Percentiles rank a stretch among this genome's conserved stretches.
Conservation (phyloP, 2,797 vertebrate species). For the Distichodus sexfasciatus region DNA sequence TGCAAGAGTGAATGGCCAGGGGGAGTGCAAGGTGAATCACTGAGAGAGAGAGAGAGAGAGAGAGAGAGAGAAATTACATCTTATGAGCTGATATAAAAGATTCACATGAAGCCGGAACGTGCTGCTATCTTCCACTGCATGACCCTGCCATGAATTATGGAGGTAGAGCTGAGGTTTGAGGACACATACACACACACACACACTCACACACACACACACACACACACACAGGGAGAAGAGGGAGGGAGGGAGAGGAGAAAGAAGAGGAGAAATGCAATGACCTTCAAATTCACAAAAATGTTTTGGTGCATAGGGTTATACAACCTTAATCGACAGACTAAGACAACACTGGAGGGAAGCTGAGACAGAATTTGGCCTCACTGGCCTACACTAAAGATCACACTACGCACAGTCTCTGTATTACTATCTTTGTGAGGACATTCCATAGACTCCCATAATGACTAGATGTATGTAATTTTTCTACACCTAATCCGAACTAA, state of each 20-base stretch:
- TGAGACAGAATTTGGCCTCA: too few species aligned
- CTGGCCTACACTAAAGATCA: too few species aligned
- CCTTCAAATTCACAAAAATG: too few species aligned
- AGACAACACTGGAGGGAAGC: too few species aligned
- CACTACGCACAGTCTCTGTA: too few species aligned
- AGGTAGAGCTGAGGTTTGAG: constrained; percentile 27
- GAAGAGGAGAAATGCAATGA: neutral
- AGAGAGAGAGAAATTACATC: neutral
- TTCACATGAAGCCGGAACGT: constrained; percentile 19
- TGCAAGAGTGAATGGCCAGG: neutral
- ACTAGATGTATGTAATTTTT: too few species aligned
- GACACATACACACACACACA: neutral
- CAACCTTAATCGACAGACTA: too few species aligned
- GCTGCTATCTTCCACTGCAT: constrained; percentile 13
- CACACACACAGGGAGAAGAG: neutral
- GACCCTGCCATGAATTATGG: constrained; percentile 30
- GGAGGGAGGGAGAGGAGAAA: neutral
- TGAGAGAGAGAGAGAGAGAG: neutral
- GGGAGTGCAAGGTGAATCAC: neutral
- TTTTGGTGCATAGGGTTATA: too few species aligned
- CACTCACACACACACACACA: neutral
- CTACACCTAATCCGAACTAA: too few species aligned
- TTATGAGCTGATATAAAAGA: constrained; percentile 37
- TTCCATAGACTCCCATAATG: too few species aligned
- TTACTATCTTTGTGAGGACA: too few species aligned